Evolutionary conservation across 2,797 vertebrate genomes (phyloP).

Genomic region (Oreochromis grahami): DNA sequence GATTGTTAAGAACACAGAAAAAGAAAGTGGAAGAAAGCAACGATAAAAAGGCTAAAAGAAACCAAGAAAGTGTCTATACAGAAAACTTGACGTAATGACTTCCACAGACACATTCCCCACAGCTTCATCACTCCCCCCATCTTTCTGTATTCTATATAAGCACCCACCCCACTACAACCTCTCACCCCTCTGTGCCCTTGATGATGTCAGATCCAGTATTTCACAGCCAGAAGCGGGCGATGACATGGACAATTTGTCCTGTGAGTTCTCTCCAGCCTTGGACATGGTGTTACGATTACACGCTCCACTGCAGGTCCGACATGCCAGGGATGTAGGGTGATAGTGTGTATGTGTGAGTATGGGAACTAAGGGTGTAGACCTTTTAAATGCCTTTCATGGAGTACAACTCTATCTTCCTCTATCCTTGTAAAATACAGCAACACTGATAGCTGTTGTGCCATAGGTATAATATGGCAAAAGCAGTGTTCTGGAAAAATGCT

Average conservation of each 20-base stretch:
- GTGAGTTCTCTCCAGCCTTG: conserved; percentile 83
- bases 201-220: conserved; percentile 83
- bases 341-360: conserved; percentile 63
- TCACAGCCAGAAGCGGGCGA: conserved; percentile 81
- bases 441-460: conserved; percentile 27
- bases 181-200: conserved; percentile 20
- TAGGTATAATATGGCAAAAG: not conserved
- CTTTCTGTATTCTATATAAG: conserved; percentile 7
- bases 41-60: conserved; percentile 77
- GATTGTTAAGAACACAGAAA: conserved; percentile 16
- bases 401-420: conserved; percentile 64
- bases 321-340: conserved; percentile 76
- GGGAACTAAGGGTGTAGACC: conserved; percentile 66
- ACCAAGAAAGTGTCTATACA: conserved; percentile 76
- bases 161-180: not conserved
- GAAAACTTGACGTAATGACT: conserved; percentile 81
- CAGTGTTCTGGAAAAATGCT: conserved; percentile 16
- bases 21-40: conserved; percentile 71
- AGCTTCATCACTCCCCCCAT: conserved; percentile 47
- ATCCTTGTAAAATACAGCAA: conserved; percentile 57
- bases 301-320: conserved; percentile 74
- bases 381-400: conserved; percentile 73
- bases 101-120: conserved; percentile 80
- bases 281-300: conserved; percentile 90
- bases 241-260: conserved; percentile 92